These are phyloP conservation scores for Mus pahari DNA, from an alignment of 2,113 vertebrate species.

Conservation along the genomic window DNA sequence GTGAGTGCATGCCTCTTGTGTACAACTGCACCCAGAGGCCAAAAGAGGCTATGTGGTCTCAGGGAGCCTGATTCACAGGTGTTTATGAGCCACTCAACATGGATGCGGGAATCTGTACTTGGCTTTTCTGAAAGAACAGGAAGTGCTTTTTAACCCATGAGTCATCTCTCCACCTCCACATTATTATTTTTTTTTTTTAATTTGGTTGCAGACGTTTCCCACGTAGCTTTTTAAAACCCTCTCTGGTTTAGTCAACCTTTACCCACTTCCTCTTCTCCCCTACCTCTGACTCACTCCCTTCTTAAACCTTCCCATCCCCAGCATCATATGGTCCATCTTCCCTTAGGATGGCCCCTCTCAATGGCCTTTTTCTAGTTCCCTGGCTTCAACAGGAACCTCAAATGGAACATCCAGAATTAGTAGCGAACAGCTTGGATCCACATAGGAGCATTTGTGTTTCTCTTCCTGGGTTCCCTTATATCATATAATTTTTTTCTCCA, in stretches of 20 bases:
- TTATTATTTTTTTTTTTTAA: not conserved
- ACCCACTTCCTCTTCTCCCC: not conserved
- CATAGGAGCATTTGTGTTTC: not conserved
- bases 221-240: not conserved
- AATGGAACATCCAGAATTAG: not conserved
- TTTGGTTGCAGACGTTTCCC: not conserved
- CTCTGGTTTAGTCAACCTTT: not conserved
- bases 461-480: not conserved
- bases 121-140: not conserved
- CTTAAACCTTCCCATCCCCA: not conserved
- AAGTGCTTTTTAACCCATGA: not conserved
- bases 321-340: too few species aligned
- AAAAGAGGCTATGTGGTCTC: not conserved
- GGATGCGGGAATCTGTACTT: not conserved
- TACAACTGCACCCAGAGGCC: not conserved
- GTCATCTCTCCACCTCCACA: not conserved
- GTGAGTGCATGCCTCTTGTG: too few species aligned
- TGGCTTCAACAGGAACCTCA: not conserved
- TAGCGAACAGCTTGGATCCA: not conserved
- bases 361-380: not conserved
- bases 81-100: not conserved
- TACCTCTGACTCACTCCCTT: too few species aligned
- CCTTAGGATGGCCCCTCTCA: not conserved
- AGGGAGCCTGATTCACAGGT: not conserved
- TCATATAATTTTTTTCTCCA: not conserved